These are phyloP conservation scores for Tiliacea citrago DNA, from an alignment of 2,888 invertebrate species.

Conservation along the genomic window DNA sequence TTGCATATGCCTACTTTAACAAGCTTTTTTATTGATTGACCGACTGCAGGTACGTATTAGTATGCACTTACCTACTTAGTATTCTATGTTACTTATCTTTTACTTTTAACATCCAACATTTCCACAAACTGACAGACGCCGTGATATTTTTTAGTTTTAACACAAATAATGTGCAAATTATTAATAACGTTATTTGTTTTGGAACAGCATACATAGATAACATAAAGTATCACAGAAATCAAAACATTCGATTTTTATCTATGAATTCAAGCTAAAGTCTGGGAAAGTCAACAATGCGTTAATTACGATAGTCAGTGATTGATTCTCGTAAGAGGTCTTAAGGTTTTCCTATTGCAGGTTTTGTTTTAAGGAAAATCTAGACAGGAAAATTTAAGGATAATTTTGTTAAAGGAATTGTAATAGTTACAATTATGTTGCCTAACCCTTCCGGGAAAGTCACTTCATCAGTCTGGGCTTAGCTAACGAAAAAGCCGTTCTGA, in stretches of 20 bases:
- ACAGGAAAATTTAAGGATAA: background rate
- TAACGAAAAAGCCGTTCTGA: too few relatives aligned
- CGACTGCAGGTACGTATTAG: too few relatives aligned
- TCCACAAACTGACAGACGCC: conserved; percentile 2
- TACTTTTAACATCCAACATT: background rate
- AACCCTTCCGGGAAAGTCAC: too few relatives aligned
- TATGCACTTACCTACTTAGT: too few relatives aligned
- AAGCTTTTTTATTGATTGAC: background rate
- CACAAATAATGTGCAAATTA: conserved; percentile 16
- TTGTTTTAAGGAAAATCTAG: conserved; percentile 9
- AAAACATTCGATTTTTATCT: conserved; percentile 40
- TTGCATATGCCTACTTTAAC: background rate
- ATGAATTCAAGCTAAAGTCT: conserved; percentile 26
- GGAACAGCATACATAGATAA: conserved; percentile 22
- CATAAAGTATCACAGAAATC: conserved; percentile 22
- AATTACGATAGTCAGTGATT: conserved; percentile 9
- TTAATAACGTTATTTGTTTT: conserved; percentile 26
- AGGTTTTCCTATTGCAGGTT: conserved; percentile 9
- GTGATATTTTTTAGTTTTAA: background rate
- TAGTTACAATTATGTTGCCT: background rate
- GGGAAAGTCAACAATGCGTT: conserved; percentile 20
- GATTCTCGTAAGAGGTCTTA: conserved; percentile 4
- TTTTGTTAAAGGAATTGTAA: background rate
- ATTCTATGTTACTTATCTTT: background rate
- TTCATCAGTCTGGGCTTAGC: too few relatives aligned